These are phyloP conservation scores for Mellivora capensis DNA, from an alignment of 2,113 vertebrate species.

Conservation along the genomic window DNA sequence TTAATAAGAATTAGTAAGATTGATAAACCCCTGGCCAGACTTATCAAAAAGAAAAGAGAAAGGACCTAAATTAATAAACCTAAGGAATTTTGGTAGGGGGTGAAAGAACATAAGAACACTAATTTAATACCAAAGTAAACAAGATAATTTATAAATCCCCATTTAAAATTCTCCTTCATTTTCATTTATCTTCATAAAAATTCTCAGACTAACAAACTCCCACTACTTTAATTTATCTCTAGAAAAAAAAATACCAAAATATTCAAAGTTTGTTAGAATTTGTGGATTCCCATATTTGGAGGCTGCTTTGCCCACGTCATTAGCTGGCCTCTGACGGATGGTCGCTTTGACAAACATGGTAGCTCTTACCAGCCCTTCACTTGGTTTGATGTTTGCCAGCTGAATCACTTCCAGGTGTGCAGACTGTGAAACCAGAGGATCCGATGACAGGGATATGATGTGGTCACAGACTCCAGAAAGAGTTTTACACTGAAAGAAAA, in stretches of 20 bases:
- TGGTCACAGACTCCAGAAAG: slow-evolving; percentile 89
- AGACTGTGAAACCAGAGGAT: slow-evolving; percentile 89
- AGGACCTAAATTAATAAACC: too few species aligned
- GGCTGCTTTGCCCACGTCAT: background rate
- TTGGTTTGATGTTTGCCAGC: slow-evolving; percentile 90
- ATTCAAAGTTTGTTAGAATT: slow-evolving; percentile 4
- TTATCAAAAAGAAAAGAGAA: too few species aligned
- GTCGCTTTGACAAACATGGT: slow-evolving; percentile 77
- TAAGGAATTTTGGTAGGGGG: background rate
- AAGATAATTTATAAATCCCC: slow-evolving; percentile 4
- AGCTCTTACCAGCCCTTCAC: slow-evolving; percentile 91
- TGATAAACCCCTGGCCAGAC: too few species aligned
- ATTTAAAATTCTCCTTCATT: slow-evolving; percentile 28
- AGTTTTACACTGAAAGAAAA: slow-evolving; percentile 85
- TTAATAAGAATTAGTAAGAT: too few species aligned
- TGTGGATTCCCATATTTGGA: background rate
- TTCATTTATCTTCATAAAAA: slow-evolving; percentile 17
- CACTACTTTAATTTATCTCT: background rate
- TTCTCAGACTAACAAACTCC: background rate
- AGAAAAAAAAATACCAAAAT: background rate
- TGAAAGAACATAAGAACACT: background rate
- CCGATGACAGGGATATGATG: slow-evolving; percentile 88
- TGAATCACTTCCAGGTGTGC: slow-evolving; percentile 90
- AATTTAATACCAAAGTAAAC: slow-evolving; percentile 12
- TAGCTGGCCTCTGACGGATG: slow-evolving; percentile 25